Evolutionary conservation across 2,113 vertebrate species (phyloP).

Genomic region (Piprites chloris): DNA sequence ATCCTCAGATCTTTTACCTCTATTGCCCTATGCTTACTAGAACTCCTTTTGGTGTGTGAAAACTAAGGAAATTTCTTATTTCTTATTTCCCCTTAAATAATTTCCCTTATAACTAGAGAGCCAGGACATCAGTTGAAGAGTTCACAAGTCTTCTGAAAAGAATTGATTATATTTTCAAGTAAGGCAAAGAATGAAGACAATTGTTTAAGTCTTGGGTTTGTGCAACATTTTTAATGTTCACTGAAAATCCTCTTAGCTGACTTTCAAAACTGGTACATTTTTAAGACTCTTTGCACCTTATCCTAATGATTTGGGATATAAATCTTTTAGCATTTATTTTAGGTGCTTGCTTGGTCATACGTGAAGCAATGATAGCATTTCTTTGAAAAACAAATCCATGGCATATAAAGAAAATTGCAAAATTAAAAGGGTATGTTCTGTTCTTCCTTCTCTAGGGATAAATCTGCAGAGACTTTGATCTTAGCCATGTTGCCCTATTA

Average conservation of each 20-base stretch:
- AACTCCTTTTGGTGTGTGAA: not conserved
- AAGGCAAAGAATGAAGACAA: not conserved
- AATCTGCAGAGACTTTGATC: slow-evolving; percentile 1
- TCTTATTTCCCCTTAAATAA: not conserved
- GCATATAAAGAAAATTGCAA: not conserved
- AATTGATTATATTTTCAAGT: not conserved
- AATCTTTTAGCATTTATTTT: not conserved
- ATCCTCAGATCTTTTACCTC: not conserved
- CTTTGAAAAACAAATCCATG: not conserved
- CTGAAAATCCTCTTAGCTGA: not conserved
- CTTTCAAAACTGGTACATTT: not conserved
- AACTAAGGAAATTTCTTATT: not conserved
- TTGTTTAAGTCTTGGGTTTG: not conserved
- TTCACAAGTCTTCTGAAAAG: not conserved
- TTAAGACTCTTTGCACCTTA: not conserved
- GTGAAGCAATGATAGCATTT: not conserved
- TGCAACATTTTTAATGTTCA: not conserved
- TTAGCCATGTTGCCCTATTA: not conserved
- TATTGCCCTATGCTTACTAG: not conserved
- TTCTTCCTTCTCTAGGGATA: not conserved
- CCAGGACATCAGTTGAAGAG: not conserved
- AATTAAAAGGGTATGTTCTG: not conserved
- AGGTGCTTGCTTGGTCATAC: not conserved
- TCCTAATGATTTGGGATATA: not conserved
- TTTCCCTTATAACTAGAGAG: not conserved